Evolutionary conservation across 2,888 invertebrate genomes (phyloP), one percentile per base, ranked within the genome.

Genomic region (Nymphalis c-album): DNA sequence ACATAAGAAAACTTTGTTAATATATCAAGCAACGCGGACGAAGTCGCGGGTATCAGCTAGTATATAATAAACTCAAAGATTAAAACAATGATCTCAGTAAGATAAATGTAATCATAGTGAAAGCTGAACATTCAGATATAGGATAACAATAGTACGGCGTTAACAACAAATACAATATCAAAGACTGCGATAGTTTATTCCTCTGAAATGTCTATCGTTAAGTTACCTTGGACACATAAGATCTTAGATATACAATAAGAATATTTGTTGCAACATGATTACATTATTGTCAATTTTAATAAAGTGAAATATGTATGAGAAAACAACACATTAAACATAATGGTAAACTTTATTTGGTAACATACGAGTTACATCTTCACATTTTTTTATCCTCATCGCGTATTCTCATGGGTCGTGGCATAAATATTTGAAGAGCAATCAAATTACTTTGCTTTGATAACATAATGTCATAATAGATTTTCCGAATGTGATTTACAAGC

Each of bases 381-480:
- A 51, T 53, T 22, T 35, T 35, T 35, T 40, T 8, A 16, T 18
- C n/a, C 35, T 18, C 40, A 18, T 57, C 6, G 35, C 40, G 35
- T 57, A 40, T 57, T 18, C 18, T 57, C 35, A 35, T 10, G 57
- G 18, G 40, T 40, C 57, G 3, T 57, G 35, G 17, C 35, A 26
- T 57, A 57, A 40, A 40, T 40, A 57, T 57, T 57, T 35, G 35
- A 57, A 40, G 40, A 35, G 57, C 40, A 57, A 57, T 57, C 57
- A 57, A 57, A 57, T 40, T 57, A 57, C 57, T 18, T 13, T 35
- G 35, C 57, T 57, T 31, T 40, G 57, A 40, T 17, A 57, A 18
- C 18, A 57, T 57, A 35, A 57, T 57, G 18, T 57, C 57, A 18
- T 57, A 57, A 57, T 31, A 57, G 40, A 57, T 57, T n/a, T 55